Percentiles rank a stretch among this genome's conserved stretches.
phyloP scores from a whole-genome alignment of 1,140 invertebrate species.

The Leptopilina clavipes region DNA sequence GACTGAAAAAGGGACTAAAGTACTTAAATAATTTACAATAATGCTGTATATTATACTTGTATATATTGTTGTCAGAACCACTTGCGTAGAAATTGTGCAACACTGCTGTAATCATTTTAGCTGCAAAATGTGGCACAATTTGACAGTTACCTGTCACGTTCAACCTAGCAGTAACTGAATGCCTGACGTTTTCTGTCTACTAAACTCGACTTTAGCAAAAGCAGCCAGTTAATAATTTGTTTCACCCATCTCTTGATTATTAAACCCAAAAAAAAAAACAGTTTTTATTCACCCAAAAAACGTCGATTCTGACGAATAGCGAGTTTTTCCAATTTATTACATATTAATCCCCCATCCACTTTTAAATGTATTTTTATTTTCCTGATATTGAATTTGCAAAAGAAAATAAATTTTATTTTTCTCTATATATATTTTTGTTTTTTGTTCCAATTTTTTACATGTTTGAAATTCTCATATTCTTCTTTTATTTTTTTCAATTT shows the following conservation, averaged over 20 bases:
- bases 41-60: neutral
- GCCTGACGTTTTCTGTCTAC: slow-evolving; percentile 15
- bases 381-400: too few species aligned
- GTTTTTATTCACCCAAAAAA: too few species aligned
- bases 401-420: too few species aligned
- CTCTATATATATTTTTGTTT: too few species aligned
- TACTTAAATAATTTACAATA: neutral
- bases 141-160: neutral
- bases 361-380: too few species aligned
- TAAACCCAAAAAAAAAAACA: neutral
- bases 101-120: slow-evolving; percentile 3
- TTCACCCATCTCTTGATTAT: neutral
- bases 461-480: too few species aligned
- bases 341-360: too few species aligned
- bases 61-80: neutral
- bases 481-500: too few species aligned
- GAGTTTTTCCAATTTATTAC: too few species aligned
- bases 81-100: neutral
- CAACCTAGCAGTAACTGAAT: neutral
- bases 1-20: neutral
- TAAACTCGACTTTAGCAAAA: neutral
- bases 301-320: too few species aligned
- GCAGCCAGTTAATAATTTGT: neutral
- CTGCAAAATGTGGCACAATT: slow-evolving; percentile 3
- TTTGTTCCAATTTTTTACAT: too few species aligned